phyloP scores from a whole-genome alignment of 2,113 vertebrate species.

The Sitta europaea region DNA sequence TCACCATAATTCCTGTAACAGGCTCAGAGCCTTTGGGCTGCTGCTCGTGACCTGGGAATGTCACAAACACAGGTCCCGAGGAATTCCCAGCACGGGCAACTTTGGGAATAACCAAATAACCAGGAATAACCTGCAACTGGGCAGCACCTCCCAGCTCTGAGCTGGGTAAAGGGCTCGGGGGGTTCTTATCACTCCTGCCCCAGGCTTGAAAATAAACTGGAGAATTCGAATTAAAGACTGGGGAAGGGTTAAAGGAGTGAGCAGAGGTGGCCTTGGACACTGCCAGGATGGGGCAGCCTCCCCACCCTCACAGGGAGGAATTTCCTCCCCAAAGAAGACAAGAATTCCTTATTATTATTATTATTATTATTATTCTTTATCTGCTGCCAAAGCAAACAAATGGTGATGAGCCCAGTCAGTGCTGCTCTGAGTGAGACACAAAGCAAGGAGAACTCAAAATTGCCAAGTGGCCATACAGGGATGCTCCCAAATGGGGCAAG shows the following conservation, averaged over 20 bases:
- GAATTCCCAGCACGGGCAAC: neutral
- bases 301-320: neutral
- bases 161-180: neutral
- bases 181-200: neutral
- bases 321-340: accelerated
- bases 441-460: accelerated
- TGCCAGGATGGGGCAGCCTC: neutral
- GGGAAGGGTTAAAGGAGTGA: neutral
- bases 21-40: no score
- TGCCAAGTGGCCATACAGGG: neutral
- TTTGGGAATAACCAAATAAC: no score
- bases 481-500: neutral
- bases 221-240: neutral
- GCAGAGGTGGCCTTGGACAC: neutral
- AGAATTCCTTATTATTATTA: neutral
- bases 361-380: no score
- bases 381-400: neutral
- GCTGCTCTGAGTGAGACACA: neutral
- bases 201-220: neutral
- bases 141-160: neutral
- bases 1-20: constrained; percentile 47
- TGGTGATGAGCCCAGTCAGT: accelerated
- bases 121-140: neutral
- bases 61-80: neutral
- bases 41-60: constrained; percentile 25